Percentiles rank a stretch among this genome's conserved stretches.
These are phyloP conservation scores for Norana najaformis DNA, from an alignment of 2,888 invertebrate species.

Conservation along the genomic window DNA sequence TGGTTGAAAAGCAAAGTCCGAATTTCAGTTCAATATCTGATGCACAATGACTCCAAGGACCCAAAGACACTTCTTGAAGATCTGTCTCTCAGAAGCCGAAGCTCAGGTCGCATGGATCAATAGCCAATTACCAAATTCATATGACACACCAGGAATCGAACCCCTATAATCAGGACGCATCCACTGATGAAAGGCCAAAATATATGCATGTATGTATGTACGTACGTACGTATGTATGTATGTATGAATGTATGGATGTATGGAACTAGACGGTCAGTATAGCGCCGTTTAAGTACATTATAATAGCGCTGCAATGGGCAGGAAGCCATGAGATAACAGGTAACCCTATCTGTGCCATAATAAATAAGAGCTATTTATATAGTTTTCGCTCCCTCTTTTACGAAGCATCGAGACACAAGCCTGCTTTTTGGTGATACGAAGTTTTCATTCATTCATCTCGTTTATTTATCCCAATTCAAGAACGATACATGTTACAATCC, in stretches of 20 bases:
- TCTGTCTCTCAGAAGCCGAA: background rate
- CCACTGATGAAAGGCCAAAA: too few relatives aligned
- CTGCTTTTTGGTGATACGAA: too few relatives aligned
- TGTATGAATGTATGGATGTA: background rate
- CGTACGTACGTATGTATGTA: background rate
- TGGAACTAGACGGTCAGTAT: background rate
- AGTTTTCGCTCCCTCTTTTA: background rate
- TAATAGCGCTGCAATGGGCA: background rate
- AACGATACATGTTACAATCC: too few relatives aligned
- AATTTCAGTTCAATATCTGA: too few relatives aligned
- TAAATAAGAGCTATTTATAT: background rate
- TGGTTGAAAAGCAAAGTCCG: background rate
- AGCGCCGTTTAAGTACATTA: background rate
- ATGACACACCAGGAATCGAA: too few relatives aligned
- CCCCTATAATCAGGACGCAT: too few relatives aligned
- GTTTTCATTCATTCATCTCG: too few relatives aligned
- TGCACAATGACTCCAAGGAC: background rate
- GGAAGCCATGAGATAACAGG: background rate
- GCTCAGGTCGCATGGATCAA: background rate
- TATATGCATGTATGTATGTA: background rate
- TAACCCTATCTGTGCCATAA: background rate
- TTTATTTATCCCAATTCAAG: too few relatives aligned
- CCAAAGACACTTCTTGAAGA: background rate
- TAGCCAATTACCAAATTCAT: too few relatives aligned
- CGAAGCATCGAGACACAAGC: background rate